Conservation (phyloP, 2,888 invertebrate species). For the Orchestes rusci region DNA sequence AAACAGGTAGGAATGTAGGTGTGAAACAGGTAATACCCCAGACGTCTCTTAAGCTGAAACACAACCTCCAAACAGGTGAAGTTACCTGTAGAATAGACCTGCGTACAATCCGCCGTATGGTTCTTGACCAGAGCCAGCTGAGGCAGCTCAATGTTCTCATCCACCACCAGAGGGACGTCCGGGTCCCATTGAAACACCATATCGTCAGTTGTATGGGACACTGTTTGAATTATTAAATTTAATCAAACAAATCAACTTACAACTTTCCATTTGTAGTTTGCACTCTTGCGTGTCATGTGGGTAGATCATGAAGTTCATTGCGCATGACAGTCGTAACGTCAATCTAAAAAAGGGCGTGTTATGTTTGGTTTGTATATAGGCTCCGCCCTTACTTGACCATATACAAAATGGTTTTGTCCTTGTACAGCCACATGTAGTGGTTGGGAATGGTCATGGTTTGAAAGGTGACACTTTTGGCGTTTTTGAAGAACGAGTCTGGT, state of each 20-base stretch:
- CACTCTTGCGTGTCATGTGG: slow-evolving; percentile 93
- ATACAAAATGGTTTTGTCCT: slow-evolving; percentile 77
- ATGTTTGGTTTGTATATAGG: neutral
- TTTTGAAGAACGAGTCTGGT: slow-evolving; percentile 90
- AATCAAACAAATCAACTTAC: slow-evolving; percentile 54
- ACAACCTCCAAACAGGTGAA: slow-evolving; percentile 89
- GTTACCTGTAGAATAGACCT: slow-evolving; percentile 90
- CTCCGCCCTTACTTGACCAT: slow-evolving; percentile 64
- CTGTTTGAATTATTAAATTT: slow-evolving; percentile 46
- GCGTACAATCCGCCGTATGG: slow-evolving; percentile 84
- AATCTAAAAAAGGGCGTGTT: slow-evolving; percentile 38
- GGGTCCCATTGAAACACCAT: slow-evolving; percentile 92
- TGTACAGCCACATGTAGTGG: slow-evolving; percentile 88
- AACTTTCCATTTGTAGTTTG: slow-evolving; percentile 88
- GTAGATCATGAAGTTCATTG: slow-evolving; percentile 92
- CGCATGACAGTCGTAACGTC: slow-evolving; percentile 80
- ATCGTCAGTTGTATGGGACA: slow-evolving; percentile 91
- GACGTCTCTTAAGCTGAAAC: slow-evolving; percentile 78
- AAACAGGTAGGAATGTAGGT: slow-evolving; percentile 91
- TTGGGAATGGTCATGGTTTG: slow-evolving; percentile 94
- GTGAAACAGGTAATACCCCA: slow-evolving; percentile 89
- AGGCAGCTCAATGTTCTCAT: slow-evolving; percentile 83
- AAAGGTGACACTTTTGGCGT: slow-evolving; percentile 87
- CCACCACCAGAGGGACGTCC: slow-evolving; percentile 81
- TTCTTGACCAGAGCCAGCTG: slow-evolving; percentile 80